Base-by-base conservation (phyloP, 2,797 vertebrate species). In the Takifugu rubripes region DNA sequence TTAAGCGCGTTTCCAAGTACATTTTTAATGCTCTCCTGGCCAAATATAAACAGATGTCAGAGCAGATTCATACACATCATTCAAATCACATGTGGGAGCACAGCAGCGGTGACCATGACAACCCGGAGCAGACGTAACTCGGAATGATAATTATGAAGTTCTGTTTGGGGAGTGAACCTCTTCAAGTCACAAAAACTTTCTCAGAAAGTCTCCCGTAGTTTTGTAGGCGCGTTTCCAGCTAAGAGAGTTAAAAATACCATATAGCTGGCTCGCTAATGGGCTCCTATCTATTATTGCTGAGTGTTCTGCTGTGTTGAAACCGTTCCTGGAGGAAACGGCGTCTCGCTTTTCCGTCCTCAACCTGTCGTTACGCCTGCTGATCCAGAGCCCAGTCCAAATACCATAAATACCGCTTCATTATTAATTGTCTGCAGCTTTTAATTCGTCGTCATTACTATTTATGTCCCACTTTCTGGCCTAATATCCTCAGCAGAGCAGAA, bases 281-380 rank as follows among this genome's bases (percentile, higher is more conserved):
- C 27, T 61, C 61, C 57, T 78, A 80, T 83, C 75, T 72, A 82
- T 85, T 83, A 83, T 82, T 83, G 75, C 67, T 75, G 66, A 80
- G 77, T 29, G 45, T 62, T 61, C 68, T 56, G 68, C 74, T 70
- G 40, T 56, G 65, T 71, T 58, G 47, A 71, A 75, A 58, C 54
- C 55, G 17, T 57, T 66, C 61, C 59, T 59, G 21, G 44, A 66
- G 54, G 56, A 79, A 63, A 70, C 72, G 59, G 63, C 48, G 31
- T 59, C 57, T 72, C 59, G 63, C 69, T 72, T 46, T 21, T 46
- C 36, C 2, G 44, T 21, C n/a, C 43, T 17, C 44, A n/a, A 46
- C 44, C 17, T 46, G 44, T 21, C n/a, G 16, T 21, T 21, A 46
- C 6, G 44, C 16, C 44, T 46, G 17, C n/a, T n/a, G 16, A 54